Base-by-base conservation (phyloP, 1,140 invertebrate genomes). In the Drosophila funebris region DNA sequence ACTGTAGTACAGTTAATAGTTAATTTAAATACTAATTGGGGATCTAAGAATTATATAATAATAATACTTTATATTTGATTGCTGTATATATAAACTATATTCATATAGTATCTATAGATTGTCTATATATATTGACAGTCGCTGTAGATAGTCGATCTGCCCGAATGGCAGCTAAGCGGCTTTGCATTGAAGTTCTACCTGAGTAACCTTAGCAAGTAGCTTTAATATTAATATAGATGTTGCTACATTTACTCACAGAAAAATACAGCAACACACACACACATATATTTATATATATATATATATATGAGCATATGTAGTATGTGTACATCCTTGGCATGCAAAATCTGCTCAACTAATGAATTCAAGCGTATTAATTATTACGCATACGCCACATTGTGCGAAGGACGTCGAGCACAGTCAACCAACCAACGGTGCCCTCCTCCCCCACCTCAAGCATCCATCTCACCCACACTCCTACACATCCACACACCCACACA, bases 291-390 rank as follows among this genome's bases (percentile, higher is more conserved):
- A 48, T 11, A 5, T 22, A 46, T 22, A 60, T 13, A 46, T 33
- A 36, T 41, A 18, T 50, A 24, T 33, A 33, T 27, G 43, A 46
- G 46, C 44, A 44, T 67, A 53, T 54, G 39, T 37, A 54, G 39
- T 68, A 31, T 69, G 41, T 70, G 67, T 58, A 48, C 29, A 68
- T 69, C 64, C 83, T 83, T 67, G 83, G 73, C 67, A 87, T 87
- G 81, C 73, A 88, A 82, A 87, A 87, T 87, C 83, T 78, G 82
- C 82, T 78, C 78, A 87, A 88, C 83, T 87, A 89, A 88, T 88
- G 83, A 87, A 87, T 88, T 88, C 83, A 87, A 89, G 83, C 83
- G 83, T 88, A 87, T 87, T 88, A 88, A 87, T 88, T 87, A 87
- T 87, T 87, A 87, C 83, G 83, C 83, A 87, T 88, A 87, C 83